These are phyloP conservation scores for Melinaea marsaeus DNA, from an alignment of 2,888 invertebrate species.

Conservation along the genomic window DNA sequence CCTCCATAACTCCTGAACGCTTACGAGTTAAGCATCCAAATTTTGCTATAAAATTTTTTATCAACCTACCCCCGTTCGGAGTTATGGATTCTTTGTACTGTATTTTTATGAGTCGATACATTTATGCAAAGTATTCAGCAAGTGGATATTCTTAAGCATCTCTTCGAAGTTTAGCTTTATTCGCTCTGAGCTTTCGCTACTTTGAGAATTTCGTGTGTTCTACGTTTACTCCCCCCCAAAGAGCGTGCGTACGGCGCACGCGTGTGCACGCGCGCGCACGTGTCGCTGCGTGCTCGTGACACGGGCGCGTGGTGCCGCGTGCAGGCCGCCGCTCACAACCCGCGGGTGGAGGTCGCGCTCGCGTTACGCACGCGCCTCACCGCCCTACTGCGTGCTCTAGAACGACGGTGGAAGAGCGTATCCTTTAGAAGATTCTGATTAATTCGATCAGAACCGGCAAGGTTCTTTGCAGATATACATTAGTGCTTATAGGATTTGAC, in stretches of 20 bases:
- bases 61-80: too few species aligned
- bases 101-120: too few species aligned
- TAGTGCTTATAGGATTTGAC: too few species aligned
- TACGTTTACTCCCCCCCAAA: constrained; percentile 37
- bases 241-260: constrained; percentile 85
- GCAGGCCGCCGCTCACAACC: constrained; percentile 93
- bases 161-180: too few species aligned
- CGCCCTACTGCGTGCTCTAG: constrained; percentile 84
- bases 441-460: not conserved
- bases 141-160: too few species aligned
- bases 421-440: constrained; percentile 58
- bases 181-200: too few species aligned
- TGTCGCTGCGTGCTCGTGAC: constrained; percentile 86
- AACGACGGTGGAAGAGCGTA: constrained; percentile 84
- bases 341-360: constrained; percentile 84
- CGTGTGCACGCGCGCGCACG: constrained; percentile 86
- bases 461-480: not conserved
- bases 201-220: not conserved
- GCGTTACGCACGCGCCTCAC: constrained; percentile 86
- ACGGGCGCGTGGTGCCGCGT: constrained; percentile 90
- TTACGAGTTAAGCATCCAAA: too few species aligned
- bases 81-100: too few species aligned
- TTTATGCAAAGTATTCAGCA: too few species aligned
- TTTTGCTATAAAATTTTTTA: too few species aligned
- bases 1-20: too few species aligned